These are phyloP conservation scores for Peromyscus nudipes DNA, from an alignment of 2,797 vertebrate genomes.

Conservation along the genomic window DNA sequence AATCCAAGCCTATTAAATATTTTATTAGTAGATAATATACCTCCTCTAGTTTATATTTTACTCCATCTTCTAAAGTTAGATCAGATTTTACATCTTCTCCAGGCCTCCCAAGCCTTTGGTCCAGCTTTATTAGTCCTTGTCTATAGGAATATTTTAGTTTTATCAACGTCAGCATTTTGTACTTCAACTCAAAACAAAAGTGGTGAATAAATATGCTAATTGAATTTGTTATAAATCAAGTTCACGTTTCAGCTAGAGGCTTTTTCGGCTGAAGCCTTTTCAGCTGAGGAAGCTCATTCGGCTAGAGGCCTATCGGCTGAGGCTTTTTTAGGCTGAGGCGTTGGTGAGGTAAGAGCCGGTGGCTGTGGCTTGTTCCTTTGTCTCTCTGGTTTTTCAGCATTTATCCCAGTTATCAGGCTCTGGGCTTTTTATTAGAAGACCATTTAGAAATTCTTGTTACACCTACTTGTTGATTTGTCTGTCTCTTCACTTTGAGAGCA, in stretches of 20 bases:
- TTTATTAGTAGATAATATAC: slow-evolving; percentile 36
- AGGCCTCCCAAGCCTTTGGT: neutral
- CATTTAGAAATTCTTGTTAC: no score
- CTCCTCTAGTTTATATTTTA: slow-evolving; percentile 36
- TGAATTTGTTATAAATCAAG: slow-evolving; percentile 33
- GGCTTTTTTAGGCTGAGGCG: no score
- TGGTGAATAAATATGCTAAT: slow-evolving; percentile 27
- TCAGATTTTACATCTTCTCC: neutral
- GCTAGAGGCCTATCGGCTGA: no score
- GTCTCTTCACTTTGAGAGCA: neutral
- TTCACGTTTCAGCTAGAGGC: neutral
- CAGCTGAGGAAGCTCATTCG: no score
- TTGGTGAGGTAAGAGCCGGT: no score
- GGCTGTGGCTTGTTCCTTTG: no score
- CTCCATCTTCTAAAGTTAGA: slow-evolving; percentile 14
- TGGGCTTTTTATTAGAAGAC: no score
- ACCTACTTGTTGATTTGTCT: neutral
- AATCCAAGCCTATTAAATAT: slow-evolving; percentile 13
- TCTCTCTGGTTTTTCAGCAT: no score
- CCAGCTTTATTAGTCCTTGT: neutral
- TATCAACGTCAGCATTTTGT: neutral
- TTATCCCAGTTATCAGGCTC: no score
- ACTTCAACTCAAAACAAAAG: neutral
- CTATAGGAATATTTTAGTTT: slow-evolving; percentile 10
- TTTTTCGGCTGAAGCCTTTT: neutral